These are phyloP conservation scores for Enteromius afrohamiltoni DNA, from an alignment of 2,797 vertebrate genomes.

Conservation along the genomic window DNA sequence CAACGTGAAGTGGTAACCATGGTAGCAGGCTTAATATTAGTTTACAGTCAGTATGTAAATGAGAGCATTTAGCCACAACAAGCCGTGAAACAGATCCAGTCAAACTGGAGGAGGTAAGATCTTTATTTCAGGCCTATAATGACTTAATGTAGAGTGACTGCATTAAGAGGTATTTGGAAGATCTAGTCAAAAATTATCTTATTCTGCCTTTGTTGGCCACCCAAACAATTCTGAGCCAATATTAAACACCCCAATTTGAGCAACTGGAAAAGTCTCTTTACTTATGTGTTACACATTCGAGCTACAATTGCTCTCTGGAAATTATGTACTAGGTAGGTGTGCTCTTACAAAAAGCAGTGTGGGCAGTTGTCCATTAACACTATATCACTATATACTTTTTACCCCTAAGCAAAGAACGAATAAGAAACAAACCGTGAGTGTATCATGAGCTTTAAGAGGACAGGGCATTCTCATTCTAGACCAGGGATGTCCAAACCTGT, in stretches of 20 bases:
- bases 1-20: slow-evolving; percentile 18
- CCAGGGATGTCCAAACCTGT: not conserved
- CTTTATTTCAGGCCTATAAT: not conserved
- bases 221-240: not conserved
- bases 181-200: not conserved
- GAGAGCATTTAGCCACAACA: slow-evolving; percentile 8
- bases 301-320: not conserved
- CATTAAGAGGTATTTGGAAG: slow-evolving; percentile 9
- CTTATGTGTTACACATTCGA: not conserved
- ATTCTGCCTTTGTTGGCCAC: not conserved
- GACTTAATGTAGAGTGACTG: not conserved
- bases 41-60: slow-evolving; percentile 33
- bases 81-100: slow-evolving; percentile 19
- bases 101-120: slow-evolving; percentile 17
- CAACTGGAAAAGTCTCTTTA: not conserved
- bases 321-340: not conserved
- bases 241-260: not conserved
- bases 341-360: not conserved
- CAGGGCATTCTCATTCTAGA: not conserved
- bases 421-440: not conserved
- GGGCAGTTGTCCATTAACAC: not conserved
- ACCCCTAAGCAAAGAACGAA: not conserved
- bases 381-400: not conserved
- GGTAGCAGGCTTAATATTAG: slow-evolving; percentile 17
- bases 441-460: not conserved